A percentile compares a stretch with the other conserved stretches of the same genome.
Conservation (phyloP, 1,140 invertebrate genomes). For the Drosophila sturtevanti region DNA sequence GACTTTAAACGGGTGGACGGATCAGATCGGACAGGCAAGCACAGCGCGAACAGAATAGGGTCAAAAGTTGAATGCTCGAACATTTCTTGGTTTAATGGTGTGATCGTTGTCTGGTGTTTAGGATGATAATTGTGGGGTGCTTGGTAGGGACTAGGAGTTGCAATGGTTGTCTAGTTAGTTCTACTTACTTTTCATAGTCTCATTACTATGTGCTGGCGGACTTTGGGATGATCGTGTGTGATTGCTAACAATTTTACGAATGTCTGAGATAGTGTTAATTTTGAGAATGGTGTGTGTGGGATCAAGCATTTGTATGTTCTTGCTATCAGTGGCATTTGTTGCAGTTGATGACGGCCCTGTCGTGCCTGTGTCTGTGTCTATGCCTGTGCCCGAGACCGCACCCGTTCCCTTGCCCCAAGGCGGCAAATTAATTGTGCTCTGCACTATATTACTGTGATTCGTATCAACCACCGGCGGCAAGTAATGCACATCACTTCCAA, state of each 20-base stretch:
- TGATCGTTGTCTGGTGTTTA: neutral
- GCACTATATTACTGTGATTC: slow-evolving; percentile 65
- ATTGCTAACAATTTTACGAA: slow-evolving; percentile 56
- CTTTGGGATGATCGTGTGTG: slow-evolving; percentile 35
- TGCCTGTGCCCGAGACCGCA: slow-evolving; percentile 9
- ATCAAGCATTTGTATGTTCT: slow-evolving; percentile 5
- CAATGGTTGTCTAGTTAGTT: slow-evolving; percentile 28
- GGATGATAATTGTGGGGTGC: neutral
- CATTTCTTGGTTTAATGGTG: neutral
- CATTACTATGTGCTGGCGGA: slow-evolving; percentile 79
- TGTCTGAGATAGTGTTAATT: slow-evolving; percentile 51
- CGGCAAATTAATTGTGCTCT: slow-evolving; percentile 66
- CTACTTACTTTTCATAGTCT: slow-evolving; percentile 51
- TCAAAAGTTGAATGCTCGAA: neutral
- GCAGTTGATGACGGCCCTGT: slow-evolving; percentile 4
- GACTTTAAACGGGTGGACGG: slow-evolving; percentile 2
- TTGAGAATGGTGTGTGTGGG: slow-evolving; percentile 18
- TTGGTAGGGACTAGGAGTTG: neutral
- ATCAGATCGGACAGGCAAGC: slow-evolving; percentile 3
- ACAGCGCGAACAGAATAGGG: neutral
- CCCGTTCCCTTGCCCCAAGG: slow-evolving; percentile 9
- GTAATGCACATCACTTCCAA: slow-evolving; percentile 31
- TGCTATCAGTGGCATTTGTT: slow-evolving; percentile 9
- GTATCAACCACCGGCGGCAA: slow-evolving; percentile 51
- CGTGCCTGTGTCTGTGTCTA: neutral